Conservation (phyloP, 2,797 vertebrate species). For the Galagoides demidoff region DNA sequence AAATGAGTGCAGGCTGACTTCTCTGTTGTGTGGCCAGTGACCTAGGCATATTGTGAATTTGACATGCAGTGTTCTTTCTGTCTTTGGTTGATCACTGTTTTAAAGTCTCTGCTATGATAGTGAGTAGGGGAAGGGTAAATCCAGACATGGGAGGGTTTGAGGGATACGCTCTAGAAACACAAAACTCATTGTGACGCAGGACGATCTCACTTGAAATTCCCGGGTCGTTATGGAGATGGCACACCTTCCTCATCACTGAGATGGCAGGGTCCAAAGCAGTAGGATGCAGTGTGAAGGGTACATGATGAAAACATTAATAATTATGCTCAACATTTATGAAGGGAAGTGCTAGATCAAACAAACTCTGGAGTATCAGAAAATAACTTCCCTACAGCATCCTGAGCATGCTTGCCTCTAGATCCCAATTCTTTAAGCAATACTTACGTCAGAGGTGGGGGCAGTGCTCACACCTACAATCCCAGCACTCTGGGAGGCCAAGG, state of each 20-base stretch:
- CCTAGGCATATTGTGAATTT: background rate
- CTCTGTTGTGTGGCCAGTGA: background rate
- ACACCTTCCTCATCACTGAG: background rate
- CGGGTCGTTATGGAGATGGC: background rate
- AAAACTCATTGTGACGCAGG: background rate
- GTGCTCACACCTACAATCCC: too few species aligned
- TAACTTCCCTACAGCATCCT: constrained; percentile 1
- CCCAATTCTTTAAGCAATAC: background rate
- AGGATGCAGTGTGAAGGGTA: background rate
- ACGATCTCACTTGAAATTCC: background rate
- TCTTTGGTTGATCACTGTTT: background rate
- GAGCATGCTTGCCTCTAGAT: constrained; percentile 3
- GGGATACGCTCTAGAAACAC: background rate
- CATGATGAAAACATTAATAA: constrained; percentile 4
- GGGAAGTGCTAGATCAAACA: background rate
- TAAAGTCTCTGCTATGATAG: background rate
- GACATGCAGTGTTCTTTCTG: background rate
- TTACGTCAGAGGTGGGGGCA: background rate
- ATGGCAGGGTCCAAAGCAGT: background rate
- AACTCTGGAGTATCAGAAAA: background rate
- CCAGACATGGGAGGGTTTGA: background rate
- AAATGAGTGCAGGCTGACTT: background rate
- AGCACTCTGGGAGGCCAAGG: too few species aligned
- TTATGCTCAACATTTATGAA: constrained; percentile 27
- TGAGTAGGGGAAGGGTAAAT: background rate